Percentiles rank a stretch among this genome's conserved stretches.
phyloP scores from a whole-genome alignment of 2,797 vertebrate genomes.

The Cyclura pinguis region DNA sequence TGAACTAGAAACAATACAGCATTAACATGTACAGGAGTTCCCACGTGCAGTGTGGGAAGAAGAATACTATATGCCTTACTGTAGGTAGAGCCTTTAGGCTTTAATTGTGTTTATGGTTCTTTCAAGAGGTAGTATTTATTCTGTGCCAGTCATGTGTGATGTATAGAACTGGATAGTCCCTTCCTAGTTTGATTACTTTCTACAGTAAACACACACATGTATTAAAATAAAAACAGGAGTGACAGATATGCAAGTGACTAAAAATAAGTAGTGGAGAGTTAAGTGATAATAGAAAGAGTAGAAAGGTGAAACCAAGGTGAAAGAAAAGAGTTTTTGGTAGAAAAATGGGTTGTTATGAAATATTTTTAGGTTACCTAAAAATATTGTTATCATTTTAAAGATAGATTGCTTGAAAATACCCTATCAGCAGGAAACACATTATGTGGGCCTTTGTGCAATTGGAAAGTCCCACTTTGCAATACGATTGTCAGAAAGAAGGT shows the following conservation, averaged over 20 bases:
- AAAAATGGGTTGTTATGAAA: slow-evolving; percentile 13
- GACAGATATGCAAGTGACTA: neutral
- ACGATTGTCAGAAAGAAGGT: slow-evolving; percentile 23
- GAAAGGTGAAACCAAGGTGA: slow-evolving; percentile 9
- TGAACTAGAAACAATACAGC: neutral
- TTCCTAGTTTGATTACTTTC: neutral
- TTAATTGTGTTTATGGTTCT: neutral
- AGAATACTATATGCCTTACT: neutral
- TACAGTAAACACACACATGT: neutral
- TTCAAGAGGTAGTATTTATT: neutral
- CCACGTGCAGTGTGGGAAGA: neutral
- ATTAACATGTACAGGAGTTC: neutral
- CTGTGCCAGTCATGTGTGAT: neutral
- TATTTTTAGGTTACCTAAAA: slow-evolving; percentile 35
- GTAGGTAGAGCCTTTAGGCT: neutral
- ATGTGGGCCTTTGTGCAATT: slow-evolving; percentile 6
- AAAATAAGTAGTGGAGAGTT: neutral
- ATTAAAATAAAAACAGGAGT: neutral
- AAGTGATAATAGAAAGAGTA: neutral
- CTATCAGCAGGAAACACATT: slow-evolving; percentile 20
- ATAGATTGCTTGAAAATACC: slow-evolving; percentile 23
- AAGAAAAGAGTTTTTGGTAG: neutral
- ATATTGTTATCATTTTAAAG: slow-evolving; percentile 23
- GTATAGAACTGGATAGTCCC: neutral
- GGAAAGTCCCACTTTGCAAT: slow-evolving; percentile 19